Percentiles rank a stretch among this genome's conserved stretches.
Evolutionary conservation across 2,113 vertebrate species (phyloP).

Genomic region (Corvus moneduloides): DNA sequence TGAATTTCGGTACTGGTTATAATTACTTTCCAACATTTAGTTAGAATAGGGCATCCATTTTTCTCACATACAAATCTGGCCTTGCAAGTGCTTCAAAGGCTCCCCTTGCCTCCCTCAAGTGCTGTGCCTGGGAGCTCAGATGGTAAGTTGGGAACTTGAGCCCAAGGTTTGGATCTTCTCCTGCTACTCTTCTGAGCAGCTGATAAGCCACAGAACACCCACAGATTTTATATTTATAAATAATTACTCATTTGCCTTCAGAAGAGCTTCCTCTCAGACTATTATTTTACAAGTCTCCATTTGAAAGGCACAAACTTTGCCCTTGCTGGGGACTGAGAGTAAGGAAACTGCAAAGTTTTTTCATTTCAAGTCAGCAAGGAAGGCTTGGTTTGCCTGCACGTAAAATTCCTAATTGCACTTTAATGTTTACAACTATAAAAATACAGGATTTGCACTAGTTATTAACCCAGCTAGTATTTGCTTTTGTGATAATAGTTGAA

Average conservation of each 20-base stretch:
- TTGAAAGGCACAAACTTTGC: not conserved
- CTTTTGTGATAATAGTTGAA: not conserved
- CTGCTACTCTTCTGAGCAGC: not conserved
- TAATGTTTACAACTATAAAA: not conserved
- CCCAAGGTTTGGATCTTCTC: not conserved
- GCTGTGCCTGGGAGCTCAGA: not conserved
- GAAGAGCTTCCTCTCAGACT: slow-evolving; percentile 2
- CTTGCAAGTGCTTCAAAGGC: not conserved
- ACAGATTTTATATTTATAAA: slow-evolving; percentile 26
- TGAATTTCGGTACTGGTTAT: not conserved
- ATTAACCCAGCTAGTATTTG: not conserved
- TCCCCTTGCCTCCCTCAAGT: fast-evolving
- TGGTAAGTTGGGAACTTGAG: not conserved
- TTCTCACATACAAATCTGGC: not conserved
- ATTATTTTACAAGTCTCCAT: not conserved
- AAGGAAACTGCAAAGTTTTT: not conserved
- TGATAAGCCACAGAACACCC: not conserved
- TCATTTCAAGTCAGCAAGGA: not conserved
- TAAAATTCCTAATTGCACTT: not conserved
- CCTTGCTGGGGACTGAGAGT: not conserved
- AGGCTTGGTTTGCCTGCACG: not conserved
- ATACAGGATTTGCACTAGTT: not conserved
- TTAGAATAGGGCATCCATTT: not conserved
- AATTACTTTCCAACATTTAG: not conserved
- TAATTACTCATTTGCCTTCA: slow-evolving; percentile 1